Conservation (phyloP, 2,113 vertebrate genomes). For the Nesospiza acunhae region DNA sequence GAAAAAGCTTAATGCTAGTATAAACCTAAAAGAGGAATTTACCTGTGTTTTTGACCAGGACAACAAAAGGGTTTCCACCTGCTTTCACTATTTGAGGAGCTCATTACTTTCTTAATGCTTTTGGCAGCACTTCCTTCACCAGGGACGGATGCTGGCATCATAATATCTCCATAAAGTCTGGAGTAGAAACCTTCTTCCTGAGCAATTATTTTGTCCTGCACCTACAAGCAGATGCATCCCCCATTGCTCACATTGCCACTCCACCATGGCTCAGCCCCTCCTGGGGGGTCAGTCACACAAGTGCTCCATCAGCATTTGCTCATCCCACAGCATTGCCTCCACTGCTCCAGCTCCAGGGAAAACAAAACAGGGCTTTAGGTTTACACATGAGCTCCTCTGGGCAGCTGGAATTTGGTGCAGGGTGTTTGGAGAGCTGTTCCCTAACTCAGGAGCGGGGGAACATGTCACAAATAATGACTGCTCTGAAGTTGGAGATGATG, state of each 20-base stretch:
- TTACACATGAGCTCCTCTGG: not conserved
- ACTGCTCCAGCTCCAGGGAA: not conserved
- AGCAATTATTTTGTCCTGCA: not conserved
- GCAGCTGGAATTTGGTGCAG: not conserved
- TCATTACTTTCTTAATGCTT: not conserved
- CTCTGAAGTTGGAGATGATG: not conserved
- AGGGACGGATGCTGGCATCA: not conserved
- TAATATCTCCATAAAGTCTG: not conserved
- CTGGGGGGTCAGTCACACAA: not conserved
- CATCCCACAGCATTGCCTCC: not conserved
- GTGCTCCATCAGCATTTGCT: fast-evolving
- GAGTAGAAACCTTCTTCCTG: not conserved
- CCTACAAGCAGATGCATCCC: not conserved
- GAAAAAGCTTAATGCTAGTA: not conserved
- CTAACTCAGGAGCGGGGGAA: not conserved
- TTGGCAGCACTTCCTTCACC: not conserved
- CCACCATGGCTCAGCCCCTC: not conserved
- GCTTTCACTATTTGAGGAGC: not conserved
- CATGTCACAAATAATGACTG: not conserved
- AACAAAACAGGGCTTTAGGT: not conserved
- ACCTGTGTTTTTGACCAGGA: not conserved
- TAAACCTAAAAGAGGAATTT: not conserved
- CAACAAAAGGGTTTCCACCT: not conserved
- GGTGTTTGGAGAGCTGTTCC: not conserved
- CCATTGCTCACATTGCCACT: not conserved